These are phyloP conservation scores for Salpingus planirostris DNA, from an alignment of 2,888 invertebrate genomes.

Conservation along the genomic window DNA sequence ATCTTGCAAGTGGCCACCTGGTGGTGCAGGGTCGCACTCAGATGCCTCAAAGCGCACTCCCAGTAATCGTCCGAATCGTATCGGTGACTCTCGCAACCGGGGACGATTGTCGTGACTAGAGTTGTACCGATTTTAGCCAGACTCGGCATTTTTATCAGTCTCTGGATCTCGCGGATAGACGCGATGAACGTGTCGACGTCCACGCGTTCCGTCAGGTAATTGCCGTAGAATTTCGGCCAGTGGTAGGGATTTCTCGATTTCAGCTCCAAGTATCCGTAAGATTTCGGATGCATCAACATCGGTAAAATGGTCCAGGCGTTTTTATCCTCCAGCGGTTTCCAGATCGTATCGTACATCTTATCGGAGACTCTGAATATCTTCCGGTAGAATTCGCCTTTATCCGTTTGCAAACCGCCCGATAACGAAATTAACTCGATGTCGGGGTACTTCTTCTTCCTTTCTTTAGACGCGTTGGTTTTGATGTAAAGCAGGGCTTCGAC, in stretches of 20 bases:
- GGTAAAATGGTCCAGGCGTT: constrained; percentile 18
- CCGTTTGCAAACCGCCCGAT: constrained; percentile 42
- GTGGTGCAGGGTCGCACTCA: constrained; percentile 44
- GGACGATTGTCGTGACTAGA: constrained; percentile 40
- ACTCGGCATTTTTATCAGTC: constrained; percentile 41
- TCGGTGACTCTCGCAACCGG: constrained; percentile 42
- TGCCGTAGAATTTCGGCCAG: constrained; percentile 67
- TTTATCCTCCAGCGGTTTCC: constrained; percentile 45
- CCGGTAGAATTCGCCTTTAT: constrained; percentile 26
- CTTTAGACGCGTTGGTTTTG: constrained; percentile 49
- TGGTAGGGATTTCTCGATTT: constrained; percentile 60
- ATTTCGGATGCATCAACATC: constrained; percentile 57
- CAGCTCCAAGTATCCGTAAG: constrained; percentile 60
- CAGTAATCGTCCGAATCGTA: constrained; percentile 46
- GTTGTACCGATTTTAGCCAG: constrained; percentile 42
- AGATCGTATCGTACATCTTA: constrained; percentile 48
- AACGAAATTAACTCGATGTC: constrained; percentile 63
- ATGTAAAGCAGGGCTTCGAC: constrained; percentile 52
- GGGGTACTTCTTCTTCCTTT: constrained; percentile 46
- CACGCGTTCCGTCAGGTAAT: constrained; percentile 62
- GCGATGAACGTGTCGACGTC: constrained; percentile 35
- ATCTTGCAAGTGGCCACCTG: constrained; percentile 50
- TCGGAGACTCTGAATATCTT: constrained; percentile 47
- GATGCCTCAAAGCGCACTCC: constrained; percentile 44
- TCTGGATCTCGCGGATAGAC: constrained; percentile 44